phyloP scores from a whole-genome alignment of 2,797 vertebrate genomes.

The Oreochromis grahami region DNA sequence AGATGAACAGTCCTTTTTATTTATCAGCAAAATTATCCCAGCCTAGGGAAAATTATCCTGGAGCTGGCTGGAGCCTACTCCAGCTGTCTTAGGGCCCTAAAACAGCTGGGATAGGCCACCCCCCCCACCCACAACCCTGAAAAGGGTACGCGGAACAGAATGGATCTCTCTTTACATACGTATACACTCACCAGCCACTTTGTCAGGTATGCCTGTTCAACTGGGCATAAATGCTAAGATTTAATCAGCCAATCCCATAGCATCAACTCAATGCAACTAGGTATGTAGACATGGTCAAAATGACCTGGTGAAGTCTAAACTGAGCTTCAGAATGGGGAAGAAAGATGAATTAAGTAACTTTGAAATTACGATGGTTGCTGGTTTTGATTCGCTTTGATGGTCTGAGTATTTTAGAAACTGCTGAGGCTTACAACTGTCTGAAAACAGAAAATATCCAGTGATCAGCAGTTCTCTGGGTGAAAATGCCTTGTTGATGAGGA shows the following conservation, averaged over 20 bases:
- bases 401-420: not conserved
- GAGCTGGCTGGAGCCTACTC: not conserved
- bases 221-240: not conserved
- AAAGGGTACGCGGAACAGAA: not conserved
- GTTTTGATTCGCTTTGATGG: not conserved
- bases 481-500: not conserved
- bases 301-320: not conserved
- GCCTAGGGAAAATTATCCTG: not conserved
- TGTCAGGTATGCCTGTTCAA: not conserved
- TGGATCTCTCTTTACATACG: not conserved
- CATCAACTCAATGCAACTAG: not conserved
- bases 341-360: not conserved
- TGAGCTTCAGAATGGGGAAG: not conserved
- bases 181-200: not conserved
- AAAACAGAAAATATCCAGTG: not conserved
- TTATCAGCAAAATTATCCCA: not conserved
- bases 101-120: not conserved
- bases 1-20: not conserved
- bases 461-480: not conserved
- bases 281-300: not conserved
- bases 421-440: not conserved
- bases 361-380: not conserved
- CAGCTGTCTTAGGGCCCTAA: not conserved
- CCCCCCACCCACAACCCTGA: not conserved
- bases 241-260: not conserved